Conservation (phyloP, 1,140 invertebrate species). For the Macrobrachium nipponense region DNA sequence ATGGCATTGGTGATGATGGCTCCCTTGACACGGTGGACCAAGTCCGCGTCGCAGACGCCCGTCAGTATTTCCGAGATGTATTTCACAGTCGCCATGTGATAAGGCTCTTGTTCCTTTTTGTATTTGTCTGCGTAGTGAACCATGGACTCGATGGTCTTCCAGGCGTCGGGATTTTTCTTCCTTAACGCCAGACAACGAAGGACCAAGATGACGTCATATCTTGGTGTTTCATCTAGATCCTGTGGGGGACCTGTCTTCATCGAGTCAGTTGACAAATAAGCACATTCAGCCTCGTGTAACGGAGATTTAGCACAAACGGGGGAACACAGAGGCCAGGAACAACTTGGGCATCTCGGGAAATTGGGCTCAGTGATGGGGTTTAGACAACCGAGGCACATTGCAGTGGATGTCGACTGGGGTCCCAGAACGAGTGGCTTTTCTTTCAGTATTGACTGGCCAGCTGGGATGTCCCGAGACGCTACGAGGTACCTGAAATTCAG, state of each 20-base stretch:
- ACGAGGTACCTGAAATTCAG: conserved; percentile 45
- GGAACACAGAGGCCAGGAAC: conserved; percentile 82
- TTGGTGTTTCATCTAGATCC: conserved; percentile 3
- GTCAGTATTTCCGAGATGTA: conserved; percentile 37
- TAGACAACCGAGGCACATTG: conserved; percentile 53
- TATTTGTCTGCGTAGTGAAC: conserved; percentile 53
- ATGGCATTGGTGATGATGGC: conserved; percentile 51
- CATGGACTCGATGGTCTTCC: conserved; percentile 43
- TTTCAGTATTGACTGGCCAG: conserved; percentile 45
- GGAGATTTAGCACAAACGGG: conserved; percentile 9
- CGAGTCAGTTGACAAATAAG: conserved; percentile 27
- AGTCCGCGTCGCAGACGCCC: conserved; percentile 31
- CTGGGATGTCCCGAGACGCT: conserved; percentile 40
- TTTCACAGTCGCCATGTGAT: conserved; percentile 6
- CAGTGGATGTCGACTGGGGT: conserved; percentile 21
- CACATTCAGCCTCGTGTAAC: conserved; percentile 38
- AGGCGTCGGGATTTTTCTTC: conserved; percentile 31
- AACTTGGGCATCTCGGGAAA: conserved; percentile 73
- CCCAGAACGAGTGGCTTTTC: conserved; percentile 42
- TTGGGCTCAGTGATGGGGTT: conserved; percentile 18
- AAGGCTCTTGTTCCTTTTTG: conserved; percentile 27
- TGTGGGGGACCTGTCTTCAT: conserved; percentile 12
- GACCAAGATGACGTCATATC: conserved; percentile 54
- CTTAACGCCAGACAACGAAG: conserved; percentile 52
- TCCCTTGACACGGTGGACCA: conserved; percentile 29